phyloP scores from a whole-genome alignment of 2,888 invertebrate species.

The Ceratothoa steindachneri region DNA sequence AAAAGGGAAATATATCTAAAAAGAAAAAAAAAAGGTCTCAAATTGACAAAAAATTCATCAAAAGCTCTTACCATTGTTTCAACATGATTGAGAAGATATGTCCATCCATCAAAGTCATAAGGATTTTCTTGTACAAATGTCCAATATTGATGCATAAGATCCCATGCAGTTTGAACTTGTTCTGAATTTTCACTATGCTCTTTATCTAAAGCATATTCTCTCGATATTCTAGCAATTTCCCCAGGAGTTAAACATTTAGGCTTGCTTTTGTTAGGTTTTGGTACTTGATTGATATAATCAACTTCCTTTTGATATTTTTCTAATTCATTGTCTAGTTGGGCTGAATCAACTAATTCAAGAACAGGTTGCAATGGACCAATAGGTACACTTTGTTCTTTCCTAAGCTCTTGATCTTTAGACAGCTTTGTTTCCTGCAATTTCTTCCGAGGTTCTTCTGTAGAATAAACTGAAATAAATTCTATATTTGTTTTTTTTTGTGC shows the following conservation, averaged over 20 bases:
- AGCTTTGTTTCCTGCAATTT: background rate
- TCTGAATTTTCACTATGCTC: conserved; percentile 24
- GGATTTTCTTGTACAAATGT: conserved; percentile 50
- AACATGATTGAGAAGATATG: conserved; percentile 50
- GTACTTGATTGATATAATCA: background rate
- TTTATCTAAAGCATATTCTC: conserved; percentile 19
- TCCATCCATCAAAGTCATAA: conserved; percentile 51
- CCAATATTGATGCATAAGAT: conserved; percentile 51
- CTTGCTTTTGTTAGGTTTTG: conserved; percentile 19
- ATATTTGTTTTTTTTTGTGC: background rate
- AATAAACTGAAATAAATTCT: background rate
- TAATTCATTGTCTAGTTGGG: conserved; percentile 24
- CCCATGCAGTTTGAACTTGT: conserved; percentile 48
- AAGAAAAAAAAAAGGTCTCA: no score
- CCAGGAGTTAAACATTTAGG: conserved; percentile 20
- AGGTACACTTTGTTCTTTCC: background rate
- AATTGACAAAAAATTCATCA: background rate
- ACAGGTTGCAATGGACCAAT: conserved; percentile 4
- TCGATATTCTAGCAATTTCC: conserved; percentile 31
- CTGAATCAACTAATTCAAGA: conserved; percentile 6
- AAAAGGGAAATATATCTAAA: no score
- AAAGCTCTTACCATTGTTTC: conserved; percentile 49
- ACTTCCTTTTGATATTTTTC: conserved; percentile 31
- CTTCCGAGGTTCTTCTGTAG: background rate
- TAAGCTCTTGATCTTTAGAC: background rate